These are phyloP conservation scores for Phasianus colchicus DNA, from an alignment of 2,113 vertebrate species.

Conservation along the genomic window DNA sequence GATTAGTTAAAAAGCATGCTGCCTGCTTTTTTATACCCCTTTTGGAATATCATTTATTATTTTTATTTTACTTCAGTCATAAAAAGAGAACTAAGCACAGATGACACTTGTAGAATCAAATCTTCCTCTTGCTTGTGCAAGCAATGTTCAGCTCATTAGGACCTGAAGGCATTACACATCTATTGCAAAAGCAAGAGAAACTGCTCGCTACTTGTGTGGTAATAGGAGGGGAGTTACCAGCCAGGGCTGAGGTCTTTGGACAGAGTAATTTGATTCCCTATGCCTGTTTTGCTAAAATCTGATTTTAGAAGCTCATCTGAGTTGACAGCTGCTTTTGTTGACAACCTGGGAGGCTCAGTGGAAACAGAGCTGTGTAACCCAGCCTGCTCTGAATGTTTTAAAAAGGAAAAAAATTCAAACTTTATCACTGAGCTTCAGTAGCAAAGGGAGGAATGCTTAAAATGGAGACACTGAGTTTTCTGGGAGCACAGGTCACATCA, in stretches of 20 bases:
- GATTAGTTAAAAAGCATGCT: neutral
- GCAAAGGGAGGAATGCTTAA: neutral
- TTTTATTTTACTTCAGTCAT: neutral
- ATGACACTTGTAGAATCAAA: neutral
- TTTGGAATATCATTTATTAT: neutral
- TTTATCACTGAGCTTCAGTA: neutral
- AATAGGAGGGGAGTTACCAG: neutral
- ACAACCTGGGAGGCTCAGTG: neutral
- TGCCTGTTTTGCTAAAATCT: neutral
- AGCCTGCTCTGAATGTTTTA: neutral
- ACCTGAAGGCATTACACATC: neutral
- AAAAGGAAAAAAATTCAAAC: neutral
- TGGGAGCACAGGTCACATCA: neutral
- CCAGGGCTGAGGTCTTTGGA: neutral
- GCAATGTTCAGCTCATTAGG: fast-evolving
- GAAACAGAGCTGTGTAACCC: neutral
- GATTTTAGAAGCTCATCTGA: neutral
- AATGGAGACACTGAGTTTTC: neutral
- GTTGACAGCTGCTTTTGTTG: neutral
- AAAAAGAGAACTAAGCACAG: neutral
- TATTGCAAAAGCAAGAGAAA: neutral
- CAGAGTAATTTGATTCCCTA: neutral
- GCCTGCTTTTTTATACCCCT: neutral
- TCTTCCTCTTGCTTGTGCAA: neutral
- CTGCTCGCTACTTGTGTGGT: fast-evolving